Conservation (phyloP, 1,140 invertebrate species). For the Pachyrhynchus sulphureomaculatus region DNA sequence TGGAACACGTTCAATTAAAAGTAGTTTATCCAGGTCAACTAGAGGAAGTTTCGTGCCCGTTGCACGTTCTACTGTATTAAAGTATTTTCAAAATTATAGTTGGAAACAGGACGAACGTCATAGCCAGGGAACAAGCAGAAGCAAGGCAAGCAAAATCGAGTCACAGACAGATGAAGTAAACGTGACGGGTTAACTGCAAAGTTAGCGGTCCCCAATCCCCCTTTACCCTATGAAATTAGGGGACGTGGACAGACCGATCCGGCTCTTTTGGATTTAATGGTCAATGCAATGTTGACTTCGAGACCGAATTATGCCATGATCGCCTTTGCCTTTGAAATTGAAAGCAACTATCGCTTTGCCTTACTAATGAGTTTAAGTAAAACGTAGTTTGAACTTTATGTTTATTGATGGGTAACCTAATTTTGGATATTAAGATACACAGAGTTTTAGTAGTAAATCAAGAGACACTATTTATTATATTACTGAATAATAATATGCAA, state of each 20-base stretch:
- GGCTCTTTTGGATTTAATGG: conserved; percentile 25
- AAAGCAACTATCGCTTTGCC: conserved; percentile 19
- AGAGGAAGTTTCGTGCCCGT: conserved; percentile 21
- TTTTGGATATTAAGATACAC: too few species aligned
- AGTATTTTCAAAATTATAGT: conserved; percentile 35
- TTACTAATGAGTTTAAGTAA: conserved; percentile 8
- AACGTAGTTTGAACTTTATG: conserved; percentile 1
- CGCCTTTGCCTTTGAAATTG: conserved; percentile 19
- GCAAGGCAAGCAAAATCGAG: conserved; percentile 34
- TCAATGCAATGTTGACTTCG: conserved; percentile 30
- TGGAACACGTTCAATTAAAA: conserved; percentile 32
- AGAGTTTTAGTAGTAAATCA: too few species aligned
- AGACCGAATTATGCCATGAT: conserved; percentile 24
- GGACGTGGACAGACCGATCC: conserved; percentile 22
- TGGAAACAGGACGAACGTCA: conserved; percentile 27
- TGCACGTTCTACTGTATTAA: conserved; percentile 32
- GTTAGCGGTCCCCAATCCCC: conserved; percentile 27
- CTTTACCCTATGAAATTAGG: conserved; percentile 30
- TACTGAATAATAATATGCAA: too few species aligned
- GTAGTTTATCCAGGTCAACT: conserved; percentile 31
- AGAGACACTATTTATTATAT: too few species aligned
- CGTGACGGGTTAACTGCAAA: conserved; percentile 32
- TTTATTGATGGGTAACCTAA: neutral
- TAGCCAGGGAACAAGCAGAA: conserved; percentile 20
- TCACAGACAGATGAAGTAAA: conserved; percentile 36